Percentiles rank a stretch among this genome's conserved stretches.
These are phyloP conservation scores for Galeopterus variegatus DNA, from an alignment of 2,113 vertebrate genomes.

Conservation along the genomic window DNA sequence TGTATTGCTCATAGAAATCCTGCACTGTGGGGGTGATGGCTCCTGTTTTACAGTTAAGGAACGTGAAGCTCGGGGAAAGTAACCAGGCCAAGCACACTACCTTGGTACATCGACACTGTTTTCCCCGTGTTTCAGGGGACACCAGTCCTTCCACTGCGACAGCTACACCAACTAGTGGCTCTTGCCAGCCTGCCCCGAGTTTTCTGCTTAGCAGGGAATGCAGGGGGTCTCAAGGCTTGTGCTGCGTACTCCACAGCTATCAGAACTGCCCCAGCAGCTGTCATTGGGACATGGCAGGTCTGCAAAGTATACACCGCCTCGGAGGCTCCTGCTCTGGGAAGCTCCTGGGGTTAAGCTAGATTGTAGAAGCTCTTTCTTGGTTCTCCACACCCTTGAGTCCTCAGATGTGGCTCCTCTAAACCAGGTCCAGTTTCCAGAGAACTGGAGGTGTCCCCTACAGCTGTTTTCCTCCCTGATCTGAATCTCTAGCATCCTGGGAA, in stretches of 20 bases:
- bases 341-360: neutral
- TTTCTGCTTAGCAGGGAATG: neutral
- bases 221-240: neutral
- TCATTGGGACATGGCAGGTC: neutral
- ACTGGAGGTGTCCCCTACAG: neutral
- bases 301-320: neutral
- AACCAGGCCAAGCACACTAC: rapidly evolving
- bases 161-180: neutral
- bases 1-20: neutral
- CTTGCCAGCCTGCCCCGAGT: neutral
- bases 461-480: neutral
- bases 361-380: neutral
- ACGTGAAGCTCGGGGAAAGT: neutral
- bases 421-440: neutral
- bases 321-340: neutral
- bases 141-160: neutral
- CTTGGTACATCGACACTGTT: neutral
- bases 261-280: neutral
- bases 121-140: neutral
- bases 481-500: neutral
- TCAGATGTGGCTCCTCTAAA: neutral
- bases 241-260: neutral
- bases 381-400: neutral
- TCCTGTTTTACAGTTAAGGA: neutral
- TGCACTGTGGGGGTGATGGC: neutral